Base-by-base conservation (phyloP, 2,888 invertebrate genomes). In the Hecatera dysodea region DNA sequence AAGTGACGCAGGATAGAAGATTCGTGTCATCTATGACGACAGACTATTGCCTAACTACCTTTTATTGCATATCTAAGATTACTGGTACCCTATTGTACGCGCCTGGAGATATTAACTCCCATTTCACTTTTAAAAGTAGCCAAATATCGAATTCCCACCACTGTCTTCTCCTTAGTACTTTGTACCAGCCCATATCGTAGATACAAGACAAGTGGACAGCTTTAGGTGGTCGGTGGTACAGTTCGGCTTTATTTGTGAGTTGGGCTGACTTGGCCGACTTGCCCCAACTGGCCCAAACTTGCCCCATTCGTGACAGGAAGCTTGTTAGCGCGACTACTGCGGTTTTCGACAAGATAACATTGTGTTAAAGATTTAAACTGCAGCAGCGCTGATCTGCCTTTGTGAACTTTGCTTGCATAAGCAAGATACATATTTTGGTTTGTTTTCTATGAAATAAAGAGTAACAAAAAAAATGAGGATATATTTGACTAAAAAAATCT, bases 311-410 rank as follows among this genome's bases (percentile, higher is more conserved):
- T 84, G 85, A 78, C 86, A 87, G 90, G 89, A 87, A 91, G 92
- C 94, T 94, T 93, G 94, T 94, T 94, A 94, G 92, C 87, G 87
- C 85, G 91, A 93, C 92, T 94, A 93, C 90, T 91, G 92, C 86
- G 92, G 93, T 87, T 90, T 89, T 88, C 85, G 87, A 82, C 90
- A 85, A 90, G 91, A 92, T 93, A 93, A 92, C 91, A 91, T 89
- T 92, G 90, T 90, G 91, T 89, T 91, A 89, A 91, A 91, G 90
- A 91, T 92, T 91, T 90, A 87, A 92, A 92, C 91, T 81, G 69
- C 71, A 64, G 65, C 62, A 68, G 33, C 59, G 17, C 3, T 39
- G 56, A 67, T 72, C 66, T 53, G 72, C 69, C 72, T 72, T 80
- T 75, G 72, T 82, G 24, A 67, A 76, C 48, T 82, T 72, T 72